Base-by-base conservation (phyloP, 2,797 vertebrate species). In the Buceros bicornis region DNA sequence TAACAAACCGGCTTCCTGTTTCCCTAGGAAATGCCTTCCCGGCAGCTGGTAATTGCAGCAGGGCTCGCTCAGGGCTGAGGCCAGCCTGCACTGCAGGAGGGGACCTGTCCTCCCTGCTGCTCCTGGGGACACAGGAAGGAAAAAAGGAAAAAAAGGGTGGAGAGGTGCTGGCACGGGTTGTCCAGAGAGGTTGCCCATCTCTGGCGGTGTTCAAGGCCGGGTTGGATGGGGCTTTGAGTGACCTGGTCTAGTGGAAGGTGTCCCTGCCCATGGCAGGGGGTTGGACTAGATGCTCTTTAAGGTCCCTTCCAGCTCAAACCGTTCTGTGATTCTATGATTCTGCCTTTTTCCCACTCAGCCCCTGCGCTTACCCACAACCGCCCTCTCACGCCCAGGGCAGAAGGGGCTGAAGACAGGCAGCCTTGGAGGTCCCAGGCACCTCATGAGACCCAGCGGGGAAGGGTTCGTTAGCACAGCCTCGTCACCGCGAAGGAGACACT, bases 291-390 rank as follows among this genome's bases (percentile, higher is more conserved):
- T 28, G 11, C 13, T 14, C 50, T 28, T 53, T 26, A 28, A 53
- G 47, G 47, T 21, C 47, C 47, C 19, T 47, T 47, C 47, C 8
- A 19, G 5, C 50, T 6, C 50, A 53, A 28, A 28, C 26, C 26
- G 7, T 21, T 48, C 47, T 48, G 47, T 48, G 47, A 48, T 48
- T 48, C 18, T 21, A 20, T 48, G 17, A 19, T 21, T 16, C 45
- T 50, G 50, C n/a, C 50, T n/a, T 28, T n/a, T 50, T 29, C 43
- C 29, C 1, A 1, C 60, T 42, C 51, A 56, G 42, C 19, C 16
- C 33, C 42, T 3, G 29, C 1, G 1, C 33, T 57, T 22, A 42
- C 70, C 71, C 31, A 4, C 1, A 2, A 8, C 35, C 51, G 10
- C 53, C 19, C 20, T 43, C 40, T 43, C 16, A 3, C 3, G 35